phyloP scores from a whole-genome alignment of 2,888 invertebrate genomes.

The Eupithecia centaureata region DNA sequence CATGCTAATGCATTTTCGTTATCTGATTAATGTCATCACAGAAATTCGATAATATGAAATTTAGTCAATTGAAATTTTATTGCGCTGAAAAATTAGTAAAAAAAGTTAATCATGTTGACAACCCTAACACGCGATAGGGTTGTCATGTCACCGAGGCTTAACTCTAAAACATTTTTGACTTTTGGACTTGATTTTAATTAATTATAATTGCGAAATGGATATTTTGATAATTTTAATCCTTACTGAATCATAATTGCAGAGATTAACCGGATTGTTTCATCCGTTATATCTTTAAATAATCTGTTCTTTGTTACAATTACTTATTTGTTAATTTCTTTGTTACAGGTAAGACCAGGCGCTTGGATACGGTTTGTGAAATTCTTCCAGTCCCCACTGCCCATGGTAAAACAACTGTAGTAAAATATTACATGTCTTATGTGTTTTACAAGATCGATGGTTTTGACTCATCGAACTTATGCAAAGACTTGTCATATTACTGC shows the following conservation, averaged over 20 bases:
- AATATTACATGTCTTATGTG: too few relatives aligned
- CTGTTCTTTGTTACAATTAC: background rate
- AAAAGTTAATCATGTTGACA: background rate
- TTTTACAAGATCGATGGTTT: too few relatives aligned
- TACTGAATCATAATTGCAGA: background rate
- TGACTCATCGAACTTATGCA: too few relatives aligned
- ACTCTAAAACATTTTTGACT: conserved; percentile 10
- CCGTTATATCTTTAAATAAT: background rate
- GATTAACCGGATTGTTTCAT: background rate
- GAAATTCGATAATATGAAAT: background rate
- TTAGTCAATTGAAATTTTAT: background rate
- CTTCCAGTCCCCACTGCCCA: too few relatives aligned
- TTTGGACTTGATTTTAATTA: conserved; percentile 11
- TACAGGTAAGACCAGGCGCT: conserved; percentile 6
- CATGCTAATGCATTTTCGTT: too few relatives aligned
- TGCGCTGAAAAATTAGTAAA: background rate
- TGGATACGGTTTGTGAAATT: background rate
- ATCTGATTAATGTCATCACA: background rate
- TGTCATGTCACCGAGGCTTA: conserved; percentile 16
- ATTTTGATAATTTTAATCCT: conserved; percentile 4
- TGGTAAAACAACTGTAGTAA: too few relatives aligned
- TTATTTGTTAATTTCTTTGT: conserved; percentile 6
- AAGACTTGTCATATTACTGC: too few relatives aligned
- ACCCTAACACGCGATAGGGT: conserved; percentile 10
- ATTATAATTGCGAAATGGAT: conserved; percentile 11